Conservation (phyloP, 2,888 invertebrate genomes). For the Tromatobia lineatoria region DNA sequence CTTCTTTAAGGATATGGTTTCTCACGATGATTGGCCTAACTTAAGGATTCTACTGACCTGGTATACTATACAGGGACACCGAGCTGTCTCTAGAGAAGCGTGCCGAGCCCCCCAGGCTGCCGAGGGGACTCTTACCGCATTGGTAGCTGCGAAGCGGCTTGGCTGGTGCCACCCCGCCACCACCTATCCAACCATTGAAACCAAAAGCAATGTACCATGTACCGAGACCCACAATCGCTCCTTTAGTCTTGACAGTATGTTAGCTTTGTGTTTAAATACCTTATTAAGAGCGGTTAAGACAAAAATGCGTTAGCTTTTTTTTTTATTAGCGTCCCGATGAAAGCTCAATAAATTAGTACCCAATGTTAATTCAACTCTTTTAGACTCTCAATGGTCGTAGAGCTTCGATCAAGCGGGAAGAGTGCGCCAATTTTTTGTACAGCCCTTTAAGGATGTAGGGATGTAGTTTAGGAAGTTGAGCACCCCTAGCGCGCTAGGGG, state of each 20-base stretch:
- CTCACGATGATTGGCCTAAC: conserved; percentile 63
- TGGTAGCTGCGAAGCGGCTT: conserved; percentile 88
- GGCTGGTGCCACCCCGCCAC: conserved; percentile 86
- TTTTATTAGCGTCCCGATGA: conserved; percentile 3
- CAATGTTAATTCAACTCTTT: conserved; percentile 13
- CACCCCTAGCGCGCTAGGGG: too few relatives aligned
- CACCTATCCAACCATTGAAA: conserved; percentile 83
- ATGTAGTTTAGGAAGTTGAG: too few relatives aligned
- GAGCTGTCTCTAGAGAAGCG: conserved; percentile 85
- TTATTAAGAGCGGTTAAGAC: conserved; percentile 14
- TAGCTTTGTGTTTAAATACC: conserved; percentile 13
- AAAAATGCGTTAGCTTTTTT: conserved; percentile 30
- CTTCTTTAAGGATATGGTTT: conserved; percentile 61
- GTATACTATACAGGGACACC: conserved; percentile 87
- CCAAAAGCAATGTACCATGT: conserved; percentile 79
- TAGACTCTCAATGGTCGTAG: conserved; percentile 43
- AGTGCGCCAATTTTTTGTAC: background rate
- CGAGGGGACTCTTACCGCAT: conserved; percentile 85
- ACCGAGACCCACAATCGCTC: conserved; percentile 70
- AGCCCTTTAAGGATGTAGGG: background rate
- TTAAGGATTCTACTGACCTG: conserved; percentile 86
- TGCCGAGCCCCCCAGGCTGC: conserved; percentile 83
- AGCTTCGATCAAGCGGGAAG: conserved; percentile 33
- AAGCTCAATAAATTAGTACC: conserved; percentile 1
- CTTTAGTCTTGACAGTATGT: conserved; percentile 10